phyloP scores from a whole-genome alignment of 2,797 vertebrate species.

The Aphelocoma californica region DNA sequence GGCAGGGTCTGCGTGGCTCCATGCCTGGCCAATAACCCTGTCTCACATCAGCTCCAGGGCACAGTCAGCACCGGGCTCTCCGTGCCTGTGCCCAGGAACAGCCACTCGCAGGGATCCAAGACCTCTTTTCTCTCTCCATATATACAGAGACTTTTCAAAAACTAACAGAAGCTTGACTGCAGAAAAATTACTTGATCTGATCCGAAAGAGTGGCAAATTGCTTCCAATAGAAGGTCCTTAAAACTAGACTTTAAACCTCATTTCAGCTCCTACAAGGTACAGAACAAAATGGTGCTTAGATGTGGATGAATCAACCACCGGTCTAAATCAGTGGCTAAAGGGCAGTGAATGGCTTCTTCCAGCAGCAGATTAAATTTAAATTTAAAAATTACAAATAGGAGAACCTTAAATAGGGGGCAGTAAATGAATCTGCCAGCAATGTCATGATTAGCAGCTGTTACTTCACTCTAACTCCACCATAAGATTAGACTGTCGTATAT shows the following conservation, averaged over 20 bases:
- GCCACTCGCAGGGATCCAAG: not conserved
- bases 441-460: not conserved
- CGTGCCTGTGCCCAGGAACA: not conserved
- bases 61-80: not conserved
- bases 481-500: fast-evolving
- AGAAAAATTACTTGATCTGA: not conserved
- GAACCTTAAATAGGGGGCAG: not conserved
- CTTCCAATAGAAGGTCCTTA: not conserved
- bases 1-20: not conserved
- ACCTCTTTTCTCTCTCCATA: not conserved
- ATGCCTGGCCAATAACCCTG: not conserved
- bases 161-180: not conserved
- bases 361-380: not conserved
- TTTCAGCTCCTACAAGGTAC: not conserved
- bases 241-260: not conserved
- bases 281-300: not conserved
- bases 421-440: not conserved
- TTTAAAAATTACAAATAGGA: not conserved
- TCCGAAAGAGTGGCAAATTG: not conserved
- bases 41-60: not conserved
- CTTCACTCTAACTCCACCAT: not conserved
- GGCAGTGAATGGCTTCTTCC: not conserved
- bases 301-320: not conserved
- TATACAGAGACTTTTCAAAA: not conserved
- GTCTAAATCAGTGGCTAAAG: not conserved